phyloP scores from a whole-genome alignment of 2,113 vertebrate genomes.

The Dicentrarchus labrax region DNA sequence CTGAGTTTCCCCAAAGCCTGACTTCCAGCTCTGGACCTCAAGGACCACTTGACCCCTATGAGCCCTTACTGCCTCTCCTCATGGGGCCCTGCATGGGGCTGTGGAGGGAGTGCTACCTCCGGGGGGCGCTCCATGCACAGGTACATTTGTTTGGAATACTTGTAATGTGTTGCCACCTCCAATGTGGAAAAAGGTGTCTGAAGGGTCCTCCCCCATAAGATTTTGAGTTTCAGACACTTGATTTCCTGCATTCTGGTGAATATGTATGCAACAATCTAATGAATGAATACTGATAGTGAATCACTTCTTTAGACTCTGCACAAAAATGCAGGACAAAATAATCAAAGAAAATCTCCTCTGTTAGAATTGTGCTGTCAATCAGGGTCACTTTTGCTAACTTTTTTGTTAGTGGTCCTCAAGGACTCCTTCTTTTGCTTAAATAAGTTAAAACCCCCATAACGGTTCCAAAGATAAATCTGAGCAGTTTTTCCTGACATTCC shows the following conservation, averaged over 20 bases:
- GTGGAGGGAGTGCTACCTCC: conserved; percentile 94
- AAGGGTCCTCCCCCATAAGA: too few species aligned
- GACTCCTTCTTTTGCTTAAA: not conserved
- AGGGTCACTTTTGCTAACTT: not conserved
- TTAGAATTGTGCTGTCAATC: not conserved
- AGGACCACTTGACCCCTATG: conserved; percentile 72
- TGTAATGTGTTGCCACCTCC: too few species aligned
- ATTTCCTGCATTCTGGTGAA: too few species aligned
- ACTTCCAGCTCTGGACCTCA: conserved; percentile 29
- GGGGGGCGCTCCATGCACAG: conserved; percentile 89
- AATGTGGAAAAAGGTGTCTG: too few species aligned
- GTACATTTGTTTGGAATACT: conserved; percentile 68
- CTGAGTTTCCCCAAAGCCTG: conserved; percentile 57
- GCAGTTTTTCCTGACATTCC: too few species aligned
- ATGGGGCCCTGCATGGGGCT: conserved; percentile 88
- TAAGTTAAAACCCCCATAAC: not conserved
- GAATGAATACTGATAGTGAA: not conserved
- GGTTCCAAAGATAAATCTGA: too few species aligned
- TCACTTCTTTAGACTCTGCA: not conserved
- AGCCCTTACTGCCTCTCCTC: conserved; percentile 87
- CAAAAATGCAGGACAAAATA: too few species aligned
- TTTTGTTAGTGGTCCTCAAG: not conserved
- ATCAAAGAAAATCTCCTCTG: too few species aligned
- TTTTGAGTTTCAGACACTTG: too few species aligned
- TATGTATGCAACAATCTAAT: too few species aligned